Evolutionary conservation across 2,113 vertebrate species (phyloP).

Genomic region (Saccopteryx leptura): DNA sequence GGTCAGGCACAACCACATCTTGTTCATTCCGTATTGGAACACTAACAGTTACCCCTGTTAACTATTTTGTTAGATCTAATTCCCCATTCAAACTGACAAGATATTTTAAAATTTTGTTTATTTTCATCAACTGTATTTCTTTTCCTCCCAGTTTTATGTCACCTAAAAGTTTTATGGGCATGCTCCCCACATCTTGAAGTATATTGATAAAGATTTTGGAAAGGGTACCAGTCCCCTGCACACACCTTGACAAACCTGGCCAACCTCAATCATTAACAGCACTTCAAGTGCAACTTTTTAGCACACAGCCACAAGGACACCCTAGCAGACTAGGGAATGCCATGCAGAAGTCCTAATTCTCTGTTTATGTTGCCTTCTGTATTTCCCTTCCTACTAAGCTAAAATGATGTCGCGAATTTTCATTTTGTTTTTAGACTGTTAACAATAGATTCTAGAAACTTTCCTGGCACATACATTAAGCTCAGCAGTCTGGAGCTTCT

Average conservation of each 20-base stretch:
- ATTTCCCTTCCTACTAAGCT: not conserved
- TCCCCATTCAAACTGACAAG: not conserved
- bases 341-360: not conserved
- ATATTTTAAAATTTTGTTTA: not conserved
- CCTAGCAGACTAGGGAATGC: not conserved
- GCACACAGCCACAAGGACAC: not conserved
- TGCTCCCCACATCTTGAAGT: not conserved
- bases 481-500: not conserved
- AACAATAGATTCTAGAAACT: not conserved
- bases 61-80: not conserved
- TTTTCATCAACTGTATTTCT: slow-evolving; percentile 35
- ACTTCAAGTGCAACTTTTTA: not conserved
- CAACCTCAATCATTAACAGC: not conserved
- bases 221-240: not conserved
- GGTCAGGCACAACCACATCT: no score
- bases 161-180: not conserved
- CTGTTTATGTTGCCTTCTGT: not conserved
- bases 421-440: not conserved
- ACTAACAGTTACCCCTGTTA: not conserved
- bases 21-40: not conserved
- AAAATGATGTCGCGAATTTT: not conserved
- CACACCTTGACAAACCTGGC: not conserved
- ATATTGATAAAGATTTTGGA: not conserved
- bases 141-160: not conserved
- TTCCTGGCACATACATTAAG: not conserved